A percentile compares a stretch with the other conserved stretches of the same genome.
Conservation (phyloP, 2,797 vertebrate species). For the Notolabrus celidotus region DNA sequence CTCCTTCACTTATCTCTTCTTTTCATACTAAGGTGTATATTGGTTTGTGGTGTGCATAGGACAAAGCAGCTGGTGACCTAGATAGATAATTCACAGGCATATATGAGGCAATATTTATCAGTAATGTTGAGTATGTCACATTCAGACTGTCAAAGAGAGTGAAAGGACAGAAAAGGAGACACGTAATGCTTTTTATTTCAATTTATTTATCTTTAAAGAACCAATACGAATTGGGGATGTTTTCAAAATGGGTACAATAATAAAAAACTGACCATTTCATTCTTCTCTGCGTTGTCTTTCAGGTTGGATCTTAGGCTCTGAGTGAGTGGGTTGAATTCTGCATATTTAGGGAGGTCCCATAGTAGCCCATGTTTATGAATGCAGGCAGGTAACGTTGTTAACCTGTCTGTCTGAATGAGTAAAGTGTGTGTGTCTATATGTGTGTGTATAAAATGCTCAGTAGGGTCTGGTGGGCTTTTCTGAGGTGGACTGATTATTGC, state of each 20-base stretch:
- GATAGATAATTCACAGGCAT: background rate
- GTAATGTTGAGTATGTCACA: background rate
- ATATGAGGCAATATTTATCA: background rate
- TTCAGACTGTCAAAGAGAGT: background rate
- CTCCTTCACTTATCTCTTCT: background rate
- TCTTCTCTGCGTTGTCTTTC: slow-evolving; percentile 78
- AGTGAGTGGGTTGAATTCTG: slow-evolving; percentile 62
- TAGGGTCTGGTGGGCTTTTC: slow-evolving; percentile 77
- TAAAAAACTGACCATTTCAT: slow-evolving; percentile 80
- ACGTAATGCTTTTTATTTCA: slow-evolving; percentile 79
- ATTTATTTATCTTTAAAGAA: slow-evolving; percentile 89
- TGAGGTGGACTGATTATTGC: slow-evolving; percentile 87
- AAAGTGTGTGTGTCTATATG: slow-evolving; percentile 21
- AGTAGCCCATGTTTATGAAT: slow-evolving; percentile 69
- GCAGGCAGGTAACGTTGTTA: slow-evolving; percentile 56
- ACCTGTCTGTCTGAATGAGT: slow-evolving; percentile 55
- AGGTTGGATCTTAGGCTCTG: slow-evolving; percentile 76
- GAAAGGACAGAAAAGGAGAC: slow-evolving; percentile 17
- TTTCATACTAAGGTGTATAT: no score
- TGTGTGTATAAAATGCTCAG: slow-evolving; percentile 65
- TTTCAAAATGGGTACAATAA: slow-evolving; percentile 85
- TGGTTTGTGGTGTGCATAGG: background rate
- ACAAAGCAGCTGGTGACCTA: background rate
- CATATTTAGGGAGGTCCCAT: slow-evolving; percentile 69
- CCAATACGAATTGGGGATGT: slow-evolving; percentile 86